phyloP scores from a whole-genome alignment of 2,888 invertebrate genomes.

The Meiosimyza decipiens region DNA sequence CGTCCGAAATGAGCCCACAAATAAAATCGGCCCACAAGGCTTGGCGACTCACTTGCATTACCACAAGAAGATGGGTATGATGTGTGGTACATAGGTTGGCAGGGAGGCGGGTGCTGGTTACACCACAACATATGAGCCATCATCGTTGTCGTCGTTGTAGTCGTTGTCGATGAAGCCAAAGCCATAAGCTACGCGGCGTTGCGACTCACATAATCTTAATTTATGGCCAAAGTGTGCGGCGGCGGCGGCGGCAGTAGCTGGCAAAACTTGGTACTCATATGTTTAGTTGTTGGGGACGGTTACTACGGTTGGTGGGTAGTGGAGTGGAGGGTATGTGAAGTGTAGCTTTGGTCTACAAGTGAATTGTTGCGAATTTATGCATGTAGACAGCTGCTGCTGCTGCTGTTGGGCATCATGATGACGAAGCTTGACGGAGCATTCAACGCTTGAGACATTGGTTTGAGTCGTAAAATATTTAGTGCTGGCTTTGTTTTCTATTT shows the following conservation, averaged over 20 bases:
- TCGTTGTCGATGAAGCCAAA: neutral
- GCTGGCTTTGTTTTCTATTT: too few relatives aligned
- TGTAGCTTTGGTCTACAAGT: neutral
- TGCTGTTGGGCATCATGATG: neutral
- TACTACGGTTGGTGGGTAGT: too few relatives aligned
- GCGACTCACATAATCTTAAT: slow-evolving; percentile 5
- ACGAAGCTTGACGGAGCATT: neutral
- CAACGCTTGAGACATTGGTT: too few relatives aligned
- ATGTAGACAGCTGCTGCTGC: neutral
- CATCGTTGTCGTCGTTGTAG: neutral
- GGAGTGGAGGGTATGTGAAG: neutral
- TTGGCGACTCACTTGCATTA: neutral
- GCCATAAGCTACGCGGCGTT: neutral
- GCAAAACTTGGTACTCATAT: slow-evolving; percentile 11
- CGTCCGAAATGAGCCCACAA: too few relatives aligned
- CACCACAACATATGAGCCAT: neutral
- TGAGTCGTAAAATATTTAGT: too few relatives aligned
- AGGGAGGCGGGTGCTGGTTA: neutral
- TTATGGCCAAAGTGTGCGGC: slow-evolving; percentile 42
- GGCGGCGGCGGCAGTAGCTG: slow-evolving; percentile 25
- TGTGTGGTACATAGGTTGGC: neutral
- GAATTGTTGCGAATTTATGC: slow-evolving; percentile 30
- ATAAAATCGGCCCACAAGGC: too few relatives aligned
- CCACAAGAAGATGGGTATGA: neutral
- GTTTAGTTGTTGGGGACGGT: neutral